phyloP scores from a whole-genome alignment of 2,113 vertebrate species.

The Lycocorax pyrrhopterus region DNA sequence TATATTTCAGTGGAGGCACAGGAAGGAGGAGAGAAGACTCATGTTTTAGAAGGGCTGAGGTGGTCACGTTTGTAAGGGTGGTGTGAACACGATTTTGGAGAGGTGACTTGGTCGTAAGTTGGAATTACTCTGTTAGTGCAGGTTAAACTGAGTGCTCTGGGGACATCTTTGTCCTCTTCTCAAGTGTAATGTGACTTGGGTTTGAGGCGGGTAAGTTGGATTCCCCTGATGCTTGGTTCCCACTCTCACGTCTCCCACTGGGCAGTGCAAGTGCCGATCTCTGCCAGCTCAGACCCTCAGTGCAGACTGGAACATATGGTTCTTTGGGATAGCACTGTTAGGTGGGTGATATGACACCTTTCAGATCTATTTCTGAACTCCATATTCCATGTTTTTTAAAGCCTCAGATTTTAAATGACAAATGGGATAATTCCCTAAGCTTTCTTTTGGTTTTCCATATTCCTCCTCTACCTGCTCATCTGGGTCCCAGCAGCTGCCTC shows the following conservation, averaged over 20 bases:
- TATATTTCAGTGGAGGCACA: neutral
- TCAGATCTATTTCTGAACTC: neutral
- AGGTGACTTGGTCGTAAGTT: neutral
- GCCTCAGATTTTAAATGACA: neutral
- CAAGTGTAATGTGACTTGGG: neutral
- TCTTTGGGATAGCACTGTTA: neutral
- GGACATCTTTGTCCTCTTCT: neutral
- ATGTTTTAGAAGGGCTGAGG: neutral
- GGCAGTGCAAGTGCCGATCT: neutral
- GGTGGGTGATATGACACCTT: neutral
- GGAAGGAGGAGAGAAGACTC: neutral
- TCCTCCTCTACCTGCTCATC: neutral
- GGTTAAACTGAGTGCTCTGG: neutral
- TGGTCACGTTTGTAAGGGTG: neutral
- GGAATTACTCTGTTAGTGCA: neutral
- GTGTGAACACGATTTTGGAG: neutral
- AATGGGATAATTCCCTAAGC: neutral
- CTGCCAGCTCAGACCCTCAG: fast-evolving
- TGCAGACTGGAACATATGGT: neutral
- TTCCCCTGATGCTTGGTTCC: neutral
- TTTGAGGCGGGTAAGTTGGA: neutral
- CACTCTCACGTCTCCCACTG: neutral
- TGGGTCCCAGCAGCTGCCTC: neutral
- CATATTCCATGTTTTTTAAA: neutral
- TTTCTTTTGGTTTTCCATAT: neutral